Base-by-base conservation (phyloP, 2,888 invertebrate species). In the Apamea crenata region DNA sequence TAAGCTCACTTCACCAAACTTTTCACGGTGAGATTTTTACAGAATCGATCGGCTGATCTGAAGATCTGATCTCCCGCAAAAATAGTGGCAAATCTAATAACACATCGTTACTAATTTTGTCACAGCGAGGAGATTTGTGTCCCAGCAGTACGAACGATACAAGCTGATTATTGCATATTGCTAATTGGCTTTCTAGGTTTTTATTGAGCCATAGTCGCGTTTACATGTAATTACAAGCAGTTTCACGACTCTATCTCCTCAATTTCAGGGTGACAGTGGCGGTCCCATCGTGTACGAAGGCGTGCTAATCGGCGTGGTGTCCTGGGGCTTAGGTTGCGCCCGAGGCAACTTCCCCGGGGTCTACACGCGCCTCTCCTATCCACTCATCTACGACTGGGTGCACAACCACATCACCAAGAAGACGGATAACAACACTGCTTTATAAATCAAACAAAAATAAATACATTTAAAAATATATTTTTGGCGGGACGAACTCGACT, bases 271-370 rank as follows among this genome's bases (percentile, higher is more conserved):
- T 0, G 97, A 97, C 88, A 97, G 97, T 68, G 97, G 97, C 0
- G 97, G 97, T 0, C 97, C 97, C 0, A 94, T 97, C 75, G 96
- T 96, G 1, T 93, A 93, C 81, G 94, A 96, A n/a, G 97, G 96
- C 0, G 93, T 95, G 0, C 93, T 96, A 3, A 95, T 97, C 78
- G 97, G 97, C n/a, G 95, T 96, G 59, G 97, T 97, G 32, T 97
- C 97, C 0, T 97, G 97, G 97, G 97, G 97, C 0, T 93, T 96
- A 5, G 97, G 97, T 14, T 97, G 97, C 74, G 96, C 97, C 0
- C 91, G 97, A 2, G 97, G 97, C 14, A 96, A 97, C 93, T 97
- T 96, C 91, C 97, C 97, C 3, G 97, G 97, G 0, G 97, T 97
- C 2, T 97, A 97, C 93, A 94, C 96, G 1, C 90, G 97, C 0